Evolutionary conservation across 2,113 vertebrate genomes (phyloP).

Genomic region (Cacatua alba): DNA sequence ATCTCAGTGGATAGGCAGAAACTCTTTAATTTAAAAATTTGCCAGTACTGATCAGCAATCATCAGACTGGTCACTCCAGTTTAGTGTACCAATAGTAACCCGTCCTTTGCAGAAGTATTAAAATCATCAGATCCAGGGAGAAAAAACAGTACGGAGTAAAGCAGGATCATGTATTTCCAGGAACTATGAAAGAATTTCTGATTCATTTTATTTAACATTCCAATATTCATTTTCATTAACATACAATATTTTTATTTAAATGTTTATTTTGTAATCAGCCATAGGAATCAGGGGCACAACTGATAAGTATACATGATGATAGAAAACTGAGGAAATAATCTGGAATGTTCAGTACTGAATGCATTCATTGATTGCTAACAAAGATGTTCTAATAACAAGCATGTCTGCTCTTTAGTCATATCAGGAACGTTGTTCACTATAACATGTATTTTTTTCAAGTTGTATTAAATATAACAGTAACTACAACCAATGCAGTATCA

Average conservation of each 20-base stretch:
- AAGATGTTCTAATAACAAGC: background rate
- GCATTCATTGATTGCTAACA: background rate
- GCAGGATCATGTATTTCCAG: background rate
- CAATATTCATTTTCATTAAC: background rate
- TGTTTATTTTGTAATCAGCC: background rate
- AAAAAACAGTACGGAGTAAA: background rate
- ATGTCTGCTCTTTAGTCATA: background rate
- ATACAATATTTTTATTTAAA: background rate
- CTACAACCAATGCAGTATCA: background rate
- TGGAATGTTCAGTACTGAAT: background rate
- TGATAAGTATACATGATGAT: background rate
- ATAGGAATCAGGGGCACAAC: background rate
- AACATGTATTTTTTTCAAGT: background rate
- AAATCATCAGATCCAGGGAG: background rate
- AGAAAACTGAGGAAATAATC: background rate
- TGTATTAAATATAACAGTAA: background rate
- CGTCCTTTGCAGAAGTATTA: background rate
- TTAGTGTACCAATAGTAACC: rapidly evolving
- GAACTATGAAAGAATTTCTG: background rate
- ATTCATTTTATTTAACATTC: background rate
- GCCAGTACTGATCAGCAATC: background rate
- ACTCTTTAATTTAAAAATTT: background rate
- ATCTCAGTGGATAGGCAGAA: background rate
- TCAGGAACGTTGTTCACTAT: background rate
- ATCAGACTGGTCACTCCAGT: background rate